Evolutionary conservation across 2,113 vertebrate species (phyloP).

Genomic region (Peucedramus taeniatus): DNA sequence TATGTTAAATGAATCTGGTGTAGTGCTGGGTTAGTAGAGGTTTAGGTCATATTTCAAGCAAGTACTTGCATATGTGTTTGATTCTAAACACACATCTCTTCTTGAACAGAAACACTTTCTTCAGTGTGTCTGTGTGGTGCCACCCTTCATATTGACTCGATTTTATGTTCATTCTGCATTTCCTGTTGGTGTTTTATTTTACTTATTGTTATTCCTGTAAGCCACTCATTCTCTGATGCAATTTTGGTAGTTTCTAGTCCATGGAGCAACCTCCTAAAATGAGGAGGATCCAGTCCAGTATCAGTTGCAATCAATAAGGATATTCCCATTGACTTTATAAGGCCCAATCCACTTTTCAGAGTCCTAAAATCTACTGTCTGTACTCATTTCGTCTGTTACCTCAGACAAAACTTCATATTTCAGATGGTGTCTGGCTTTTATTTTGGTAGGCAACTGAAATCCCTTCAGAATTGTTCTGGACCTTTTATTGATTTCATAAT

Average conservation of each 20-base stretch:
- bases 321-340: background rate
- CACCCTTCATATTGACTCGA: constrained; percentile 46
- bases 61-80: constrained; percentile 52
- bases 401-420: background rate
- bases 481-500: constrained; percentile 60
- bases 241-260: constrained; percentile 9
- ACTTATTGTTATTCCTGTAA: constrained; percentile 51
- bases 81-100: constrained; percentile 20
- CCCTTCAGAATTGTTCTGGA: constrained; percentile 43
- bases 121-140: constrained; percentile 39
- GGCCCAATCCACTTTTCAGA: background rate
- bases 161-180: constrained; percentile 52
- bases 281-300: background rate
- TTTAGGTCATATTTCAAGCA: constrained; percentile 48
- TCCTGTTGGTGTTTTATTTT: constrained; percentile 49
- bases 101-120: constrained; percentile 47
- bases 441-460: constrained; percentile 50
- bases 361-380: background rate
- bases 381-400: background rate
- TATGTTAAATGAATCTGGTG: constrained; percentile 16
- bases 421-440: constrained; percentile 49
- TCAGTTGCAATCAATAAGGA: background rate
- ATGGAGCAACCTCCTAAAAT: constrained; percentile 8
- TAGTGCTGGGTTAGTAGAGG: constrained; percentile 2
- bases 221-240: constrained; percentile 39